Evolutionary conservation across 2,113 vertebrate genomes (phyloP).

Genomic region (Motacilla tschutschensis): DNA sequence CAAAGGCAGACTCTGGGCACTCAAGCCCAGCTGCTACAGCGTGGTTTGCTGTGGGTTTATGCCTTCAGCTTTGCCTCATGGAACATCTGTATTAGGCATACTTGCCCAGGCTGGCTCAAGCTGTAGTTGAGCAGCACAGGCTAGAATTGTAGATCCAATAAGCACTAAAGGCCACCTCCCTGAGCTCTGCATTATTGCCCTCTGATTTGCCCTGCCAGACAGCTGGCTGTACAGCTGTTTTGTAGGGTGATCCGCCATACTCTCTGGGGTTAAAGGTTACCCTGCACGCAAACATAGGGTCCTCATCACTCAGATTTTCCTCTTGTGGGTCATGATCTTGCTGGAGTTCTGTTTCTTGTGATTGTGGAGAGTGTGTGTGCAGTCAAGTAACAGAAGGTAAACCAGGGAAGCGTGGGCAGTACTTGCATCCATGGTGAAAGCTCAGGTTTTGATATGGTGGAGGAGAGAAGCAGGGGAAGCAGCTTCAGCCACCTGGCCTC

Average conservation of each 20-base stretch:
- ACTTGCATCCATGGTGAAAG: neutral
- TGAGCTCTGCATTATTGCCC: neutral
- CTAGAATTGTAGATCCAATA: neutral
- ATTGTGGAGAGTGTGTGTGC: too few relatives aligned
- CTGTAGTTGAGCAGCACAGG: neutral
- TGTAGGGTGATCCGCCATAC: neutral
- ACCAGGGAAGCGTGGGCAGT: neutral
- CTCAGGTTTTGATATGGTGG: neutral
- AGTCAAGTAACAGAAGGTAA: neutral
- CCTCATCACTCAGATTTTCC: neutral
- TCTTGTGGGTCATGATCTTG: neutral
- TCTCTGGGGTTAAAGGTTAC: neutral
- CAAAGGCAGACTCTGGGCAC: neutral
- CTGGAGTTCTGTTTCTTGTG: neutral
- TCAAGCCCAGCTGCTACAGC: neutral
- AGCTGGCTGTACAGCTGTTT: neutral
- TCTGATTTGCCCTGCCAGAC: neutral
- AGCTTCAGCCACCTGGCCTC: neutral
- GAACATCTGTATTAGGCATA: neutral
- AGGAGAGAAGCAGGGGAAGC: neutral
- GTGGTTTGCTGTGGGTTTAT: neutral
- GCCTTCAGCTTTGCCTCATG: neutral
- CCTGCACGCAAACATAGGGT: neutral
- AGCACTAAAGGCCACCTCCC: neutral
- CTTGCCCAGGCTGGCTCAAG: neutral